phyloP scores from a whole-genome alignment of 2,797 vertebrate species.

The Salmo trutta region DNA sequence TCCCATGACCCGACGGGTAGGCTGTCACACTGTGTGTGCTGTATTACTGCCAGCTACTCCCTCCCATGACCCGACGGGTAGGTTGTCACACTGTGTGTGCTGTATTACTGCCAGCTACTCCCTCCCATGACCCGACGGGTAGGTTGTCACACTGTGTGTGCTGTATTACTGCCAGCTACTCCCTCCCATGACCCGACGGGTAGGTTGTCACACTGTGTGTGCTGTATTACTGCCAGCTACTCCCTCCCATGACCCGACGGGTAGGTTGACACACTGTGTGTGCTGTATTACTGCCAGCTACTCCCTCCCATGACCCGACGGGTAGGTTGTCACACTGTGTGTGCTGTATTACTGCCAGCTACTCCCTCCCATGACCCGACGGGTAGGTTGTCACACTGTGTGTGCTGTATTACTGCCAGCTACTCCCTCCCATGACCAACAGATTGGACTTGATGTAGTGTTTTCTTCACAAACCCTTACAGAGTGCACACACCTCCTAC shows the following conservation, averaged over 20 bases:
- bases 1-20: constrained; percentile 88
- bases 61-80: constrained; percentile 90
- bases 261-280: constrained; percentile 61
- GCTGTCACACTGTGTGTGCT: neutral
- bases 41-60: constrained; percentile 34
- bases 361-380: constrained; percentile 83
- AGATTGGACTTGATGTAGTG: neutral
- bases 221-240: neutral
- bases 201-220: constrained; percentile 48
- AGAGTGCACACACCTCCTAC: no score
- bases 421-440: neutral
- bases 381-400: constrained; percentile 72
- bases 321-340: constrained; percentile 68
- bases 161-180: neutral
- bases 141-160: constrained; percentile 23
- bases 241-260: constrained; percentile 87
- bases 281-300: neutral
- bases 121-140: constrained; percentile 91
- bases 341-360: neutral
- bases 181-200: constrained; percentile 89
- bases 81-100: neutral
- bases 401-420: neutral
- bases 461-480: neutral
- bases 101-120: neutral
- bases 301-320: constrained; percentile 85